Conservation (phyloP, 2,888 invertebrate genomes). For the Caenorhabditis macrosperma region DNA sequence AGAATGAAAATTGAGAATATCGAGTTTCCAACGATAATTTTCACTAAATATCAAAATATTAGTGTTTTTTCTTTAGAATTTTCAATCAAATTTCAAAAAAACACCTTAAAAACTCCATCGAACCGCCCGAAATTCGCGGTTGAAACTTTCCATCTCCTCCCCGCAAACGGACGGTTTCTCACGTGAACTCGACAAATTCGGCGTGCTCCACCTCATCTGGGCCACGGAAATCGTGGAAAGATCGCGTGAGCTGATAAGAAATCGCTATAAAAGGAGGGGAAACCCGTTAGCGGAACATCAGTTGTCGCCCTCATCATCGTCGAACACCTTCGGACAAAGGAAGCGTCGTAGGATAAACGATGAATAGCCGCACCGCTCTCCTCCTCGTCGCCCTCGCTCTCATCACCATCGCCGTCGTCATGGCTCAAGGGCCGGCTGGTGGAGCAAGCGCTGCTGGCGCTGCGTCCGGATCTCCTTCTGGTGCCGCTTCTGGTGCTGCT, state of each 20-base stretch:
- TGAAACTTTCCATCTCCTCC: no score
- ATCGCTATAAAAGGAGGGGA: neutral
- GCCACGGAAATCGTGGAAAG: neutral
- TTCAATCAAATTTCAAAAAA: no score
- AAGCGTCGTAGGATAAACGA: conserved; percentile 1
- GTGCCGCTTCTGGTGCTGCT: neutral
- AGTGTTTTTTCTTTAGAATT: no score
- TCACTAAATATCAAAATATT: no score
- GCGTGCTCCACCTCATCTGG: neutral
- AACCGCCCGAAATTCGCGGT: no score
- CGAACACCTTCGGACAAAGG: neutral
- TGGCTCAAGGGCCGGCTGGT: neutral
- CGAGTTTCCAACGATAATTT: no score
- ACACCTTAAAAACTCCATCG: no score
- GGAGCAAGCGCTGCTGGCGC: neutral
- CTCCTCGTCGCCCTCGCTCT: conserved; percentile 4
- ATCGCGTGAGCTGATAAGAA: neutral
- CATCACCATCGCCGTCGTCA: conserved; percentile 1
- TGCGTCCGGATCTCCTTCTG: neutral
- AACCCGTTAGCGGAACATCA: neutral
- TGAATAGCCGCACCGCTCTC: conserved; percentile 1
- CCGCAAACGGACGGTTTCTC: no score
- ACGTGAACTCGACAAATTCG: neutral
- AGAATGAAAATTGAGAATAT: no score
- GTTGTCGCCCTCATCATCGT: neutral